phyloP scores from a whole-genome alignment of 2,797 vertebrate species.

The Denticeps clupeoides region DNA sequence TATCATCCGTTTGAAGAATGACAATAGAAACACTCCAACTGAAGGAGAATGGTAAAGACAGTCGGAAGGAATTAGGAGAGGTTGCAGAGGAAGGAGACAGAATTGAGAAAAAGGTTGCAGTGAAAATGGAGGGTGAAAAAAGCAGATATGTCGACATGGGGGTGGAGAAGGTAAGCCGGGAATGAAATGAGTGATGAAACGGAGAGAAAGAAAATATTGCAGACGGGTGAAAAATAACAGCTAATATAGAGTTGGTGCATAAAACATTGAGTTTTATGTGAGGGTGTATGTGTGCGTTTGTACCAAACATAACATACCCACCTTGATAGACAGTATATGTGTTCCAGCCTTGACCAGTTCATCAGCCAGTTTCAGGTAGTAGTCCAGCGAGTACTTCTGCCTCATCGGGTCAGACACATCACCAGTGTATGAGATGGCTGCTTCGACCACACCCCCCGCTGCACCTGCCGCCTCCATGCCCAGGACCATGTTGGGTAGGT shows the following conservation, averaged over 20 bases:
- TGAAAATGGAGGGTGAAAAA: no score
- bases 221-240: no score
- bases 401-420: constrained; percentile 78
- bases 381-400: constrained; percentile 81
- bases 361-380: constrained; percentile 73
- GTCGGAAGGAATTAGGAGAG: no score
- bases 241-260: no score
- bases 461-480: constrained; percentile 83
- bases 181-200: constrained; percentile 14
- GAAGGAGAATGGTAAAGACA: no score
- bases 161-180: constrained; percentile 11
- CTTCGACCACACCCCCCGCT: constrained; percentile 83
- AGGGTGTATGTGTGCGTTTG: no score
- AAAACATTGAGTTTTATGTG: no score
- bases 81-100: no score
- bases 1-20: constrained; percentile 27
- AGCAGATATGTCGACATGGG: no score
- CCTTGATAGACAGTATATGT: constrained; percentile 86
- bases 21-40: no score
- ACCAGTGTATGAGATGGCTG: constrained; percentile 86
- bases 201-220: constrained; percentile 16
- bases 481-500: constrained; percentile 85
- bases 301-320: no score
- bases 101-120: no score
- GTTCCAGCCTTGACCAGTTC: constrained; percentile 84